Conservation (phyloP, 2,797 vertebrate species). For the Acanthornis magna region DNA sequence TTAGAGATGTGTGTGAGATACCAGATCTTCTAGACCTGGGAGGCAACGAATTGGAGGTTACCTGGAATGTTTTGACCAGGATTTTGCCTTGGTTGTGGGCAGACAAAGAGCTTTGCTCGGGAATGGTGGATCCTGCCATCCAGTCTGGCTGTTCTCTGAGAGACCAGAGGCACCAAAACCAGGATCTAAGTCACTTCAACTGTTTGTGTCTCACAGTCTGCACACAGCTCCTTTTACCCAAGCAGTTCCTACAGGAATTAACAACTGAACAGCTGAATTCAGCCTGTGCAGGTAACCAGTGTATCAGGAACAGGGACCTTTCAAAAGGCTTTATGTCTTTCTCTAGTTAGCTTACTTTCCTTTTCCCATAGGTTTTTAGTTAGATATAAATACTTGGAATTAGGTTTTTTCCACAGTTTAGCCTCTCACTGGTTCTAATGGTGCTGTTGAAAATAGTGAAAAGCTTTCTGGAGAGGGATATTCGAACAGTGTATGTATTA, state of each 20-base stretch:
- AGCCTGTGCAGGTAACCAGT: background rate
- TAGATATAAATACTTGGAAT: background rate
- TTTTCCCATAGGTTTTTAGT: background rate
- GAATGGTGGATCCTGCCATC: background rate
- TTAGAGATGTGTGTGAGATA: background rate
- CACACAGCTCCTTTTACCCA: background rate
- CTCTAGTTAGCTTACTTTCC: background rate
- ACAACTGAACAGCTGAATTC: background rate
- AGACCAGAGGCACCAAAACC: background rate
- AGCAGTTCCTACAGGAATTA: background rate
- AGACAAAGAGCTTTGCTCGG: rapidly evolving
- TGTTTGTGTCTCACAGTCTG: background rate
- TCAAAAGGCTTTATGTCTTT: background rate
- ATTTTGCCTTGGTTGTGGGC: background rate
- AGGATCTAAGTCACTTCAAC: background rate
- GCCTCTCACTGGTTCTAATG: background rate
- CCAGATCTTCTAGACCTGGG: background rate
- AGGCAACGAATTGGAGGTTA: background rate
- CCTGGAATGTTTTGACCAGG: background rate
- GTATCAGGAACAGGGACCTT: background rate
- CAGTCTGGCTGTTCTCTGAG: background rate
- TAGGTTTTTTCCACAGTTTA: background rate
- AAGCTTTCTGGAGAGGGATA: background rate
- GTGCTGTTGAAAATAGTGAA: background rate
- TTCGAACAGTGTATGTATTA: background rate